Conservation (phyloP, 1,140 invertebrate genomes). For the Neodiprion virginianus region DNA sequence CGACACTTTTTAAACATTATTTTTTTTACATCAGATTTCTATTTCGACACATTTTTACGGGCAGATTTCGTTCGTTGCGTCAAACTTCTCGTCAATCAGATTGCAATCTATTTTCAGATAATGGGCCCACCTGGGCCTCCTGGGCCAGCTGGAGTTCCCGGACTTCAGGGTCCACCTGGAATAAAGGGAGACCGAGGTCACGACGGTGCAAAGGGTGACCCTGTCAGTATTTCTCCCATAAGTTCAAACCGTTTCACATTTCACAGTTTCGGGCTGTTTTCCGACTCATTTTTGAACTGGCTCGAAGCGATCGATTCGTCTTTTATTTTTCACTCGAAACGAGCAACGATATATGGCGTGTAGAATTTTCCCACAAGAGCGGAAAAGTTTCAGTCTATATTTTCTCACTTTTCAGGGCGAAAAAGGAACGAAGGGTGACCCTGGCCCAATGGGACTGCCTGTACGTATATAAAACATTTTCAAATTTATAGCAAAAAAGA, state of each 20-base stretch:
- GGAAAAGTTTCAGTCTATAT: neutral
- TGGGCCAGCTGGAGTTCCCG: constrained; percentile 76
- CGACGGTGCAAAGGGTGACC: constrained; percentile 88
- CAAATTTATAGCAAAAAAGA: neutral
- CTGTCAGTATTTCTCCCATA: constrained; percentile 67
- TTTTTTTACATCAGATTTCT: neutral
- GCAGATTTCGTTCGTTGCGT: neutral
- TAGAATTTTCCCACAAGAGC: neutral
- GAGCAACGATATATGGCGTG: neutral
- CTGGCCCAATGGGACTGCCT: constrained; percentile 93
- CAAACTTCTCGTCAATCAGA: neutral
- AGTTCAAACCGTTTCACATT: neutral
- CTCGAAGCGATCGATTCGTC: too few relatives aligned
- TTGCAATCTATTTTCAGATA: constrained; percentile 53
- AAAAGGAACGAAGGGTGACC: constrained; percentile 88
- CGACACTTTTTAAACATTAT: too few relatives aligned
- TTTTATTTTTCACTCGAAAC: constrained; percentile 1
- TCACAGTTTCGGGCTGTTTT: constrained; percentile 5
- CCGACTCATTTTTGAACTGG: neutral
- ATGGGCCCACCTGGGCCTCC: constrained; percentile 86
- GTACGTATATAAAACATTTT: constrained; percentile 68
- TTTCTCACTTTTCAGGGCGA: constrained; percentile 74
- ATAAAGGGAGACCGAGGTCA: constrained; percentile 88
- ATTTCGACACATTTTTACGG: constrained; percentile 13
- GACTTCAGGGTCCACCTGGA: constrained; percentile 81